Percentiles rank a stretch among this genome's conserved stretches.
These are phyloP conservation scores for Genyomyrus donnyi DNA, from an alignment of 2,113 vertebrate species.

Conservation along the genomic window DNA sequence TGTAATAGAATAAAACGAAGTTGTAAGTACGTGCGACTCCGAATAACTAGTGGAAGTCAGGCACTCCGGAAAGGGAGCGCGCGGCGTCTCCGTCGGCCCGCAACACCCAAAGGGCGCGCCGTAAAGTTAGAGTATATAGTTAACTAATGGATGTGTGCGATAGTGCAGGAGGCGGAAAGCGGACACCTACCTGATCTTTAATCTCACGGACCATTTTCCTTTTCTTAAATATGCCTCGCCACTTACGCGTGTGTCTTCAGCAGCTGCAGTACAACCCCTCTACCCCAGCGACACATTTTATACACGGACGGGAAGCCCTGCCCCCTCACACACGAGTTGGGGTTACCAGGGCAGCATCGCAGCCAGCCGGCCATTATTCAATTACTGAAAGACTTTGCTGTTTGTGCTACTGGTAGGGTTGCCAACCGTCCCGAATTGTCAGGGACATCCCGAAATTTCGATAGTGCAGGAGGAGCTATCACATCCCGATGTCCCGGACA, in stretches of 20 bases:
- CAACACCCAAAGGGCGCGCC: no score
- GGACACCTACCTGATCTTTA: conserved; percentile 29
- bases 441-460: no score
- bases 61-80: not conserved
- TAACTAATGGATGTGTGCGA: not conserved
- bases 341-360: not conserved
- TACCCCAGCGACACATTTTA: not conserved
- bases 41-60: not conserved
- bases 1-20: not conserved
- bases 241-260: not conserved
- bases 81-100: no score
- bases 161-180: not conserved
- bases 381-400: not conserved
- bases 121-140: not conserved
- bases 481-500: no score
- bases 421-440: no score
- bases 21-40: not conserved
- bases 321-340: not conserved
- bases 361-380: not conserved
- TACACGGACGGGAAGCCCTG: not conserved
- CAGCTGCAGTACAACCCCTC: not conserved
- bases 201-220: conserved; percentile 32
- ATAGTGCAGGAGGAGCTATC: no score
- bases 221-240: not conserved
- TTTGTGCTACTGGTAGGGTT: not conserved